Base-by-base conservation (phyloP, 2,113 vertebrate species). In the Malaclemys terrapin region DNA sequence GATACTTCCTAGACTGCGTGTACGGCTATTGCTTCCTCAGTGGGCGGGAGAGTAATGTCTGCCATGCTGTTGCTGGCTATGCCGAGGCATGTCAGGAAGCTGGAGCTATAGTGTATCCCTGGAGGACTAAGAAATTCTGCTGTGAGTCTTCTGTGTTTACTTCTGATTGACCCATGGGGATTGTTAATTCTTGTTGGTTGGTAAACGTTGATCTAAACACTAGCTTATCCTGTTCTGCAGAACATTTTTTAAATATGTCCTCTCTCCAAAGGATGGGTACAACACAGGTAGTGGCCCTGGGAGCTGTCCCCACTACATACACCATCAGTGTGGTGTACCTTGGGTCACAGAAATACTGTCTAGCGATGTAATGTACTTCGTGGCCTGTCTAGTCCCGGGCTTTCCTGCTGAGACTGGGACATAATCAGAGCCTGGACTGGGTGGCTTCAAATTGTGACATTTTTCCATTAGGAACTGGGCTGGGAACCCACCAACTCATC, bases 11-110 rank as follows among this genome's bases (percentile, higher is more conserved):
- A 5, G 97, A 95, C 93, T 99, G 99, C 13, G 97, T 98, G 84
- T 98, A 98, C 16, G 98, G 99, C 88, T 95, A 84, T 92, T 99
- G 98, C 93, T 86, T 98, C 13, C 97, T 98, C 92, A 98, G 98
- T 1, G 98, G 98, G 76, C 98, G 98, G 93, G 96, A 96, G 14
- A 84, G 69, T 87, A 96, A 98, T 79, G 90, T 98, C 42, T 99
- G 99, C 57, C 98, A 98, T 0, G 98, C 98, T 0, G 5, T 99
- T 29, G 95, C 97, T 29, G 88, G 97, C 4, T 99, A 99, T 10
- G 95, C 90, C 4, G 35, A 88, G 2, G 94, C 92, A 4, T 99
- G 99, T 95, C 98, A 96, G 65, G 96, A 97, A 2, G 80, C 97
- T 2, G 98, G 97, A 42, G 92, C 98, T 90, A 95, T 97, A 0